Evolutionary conservation across 2,113 vertebrate genomes (phyloP).

Genomic region (Rhea americana): DNA sequence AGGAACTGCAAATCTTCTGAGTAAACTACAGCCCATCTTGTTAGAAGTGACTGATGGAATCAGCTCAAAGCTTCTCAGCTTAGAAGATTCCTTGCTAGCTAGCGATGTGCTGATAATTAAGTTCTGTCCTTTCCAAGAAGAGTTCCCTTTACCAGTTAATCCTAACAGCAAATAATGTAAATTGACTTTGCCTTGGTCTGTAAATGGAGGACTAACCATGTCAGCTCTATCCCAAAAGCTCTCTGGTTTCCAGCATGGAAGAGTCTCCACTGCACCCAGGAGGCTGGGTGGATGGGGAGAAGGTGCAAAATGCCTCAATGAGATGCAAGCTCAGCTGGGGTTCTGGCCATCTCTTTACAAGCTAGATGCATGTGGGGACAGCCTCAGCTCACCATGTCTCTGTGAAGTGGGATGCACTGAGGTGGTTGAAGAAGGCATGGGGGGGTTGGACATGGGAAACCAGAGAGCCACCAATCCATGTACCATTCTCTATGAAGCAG

Average conservation of each 20-base stretch:
- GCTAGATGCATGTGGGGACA: neutral
- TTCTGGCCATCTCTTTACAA: neutral
- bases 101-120: conserved; percentile 56
- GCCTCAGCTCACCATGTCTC: neutral
- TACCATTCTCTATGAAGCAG: neutral
- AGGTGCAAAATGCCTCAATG: conserved; percentile 48
- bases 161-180: conserved; percentile 24
- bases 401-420: neutral
- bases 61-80: neutral
- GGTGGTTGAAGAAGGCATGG: conserved; percentile 8
- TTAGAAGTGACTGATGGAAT: neutral
- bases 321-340: conserved; percentile 3
- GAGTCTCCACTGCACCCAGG: rapidly evolving
- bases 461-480: neutral
- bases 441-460: neutral
- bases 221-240: neutral
- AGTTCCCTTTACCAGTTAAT: conserved; percentile 16
- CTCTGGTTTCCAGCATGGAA: neutral
- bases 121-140: neutral
- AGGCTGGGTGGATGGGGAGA: neutral
- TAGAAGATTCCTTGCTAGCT: conserved; percentile 7
- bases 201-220: neutral
- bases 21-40: neutral
- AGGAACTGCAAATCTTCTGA: neutral
- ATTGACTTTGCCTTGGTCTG: neutral